A percentile compares a stretch with the other conserved stretches of the same genome.
Evolutionary conservation across 1,140 invertebrate genomes (phyloP).

Genomic region (Zaprionus tsacasi): DNA sequence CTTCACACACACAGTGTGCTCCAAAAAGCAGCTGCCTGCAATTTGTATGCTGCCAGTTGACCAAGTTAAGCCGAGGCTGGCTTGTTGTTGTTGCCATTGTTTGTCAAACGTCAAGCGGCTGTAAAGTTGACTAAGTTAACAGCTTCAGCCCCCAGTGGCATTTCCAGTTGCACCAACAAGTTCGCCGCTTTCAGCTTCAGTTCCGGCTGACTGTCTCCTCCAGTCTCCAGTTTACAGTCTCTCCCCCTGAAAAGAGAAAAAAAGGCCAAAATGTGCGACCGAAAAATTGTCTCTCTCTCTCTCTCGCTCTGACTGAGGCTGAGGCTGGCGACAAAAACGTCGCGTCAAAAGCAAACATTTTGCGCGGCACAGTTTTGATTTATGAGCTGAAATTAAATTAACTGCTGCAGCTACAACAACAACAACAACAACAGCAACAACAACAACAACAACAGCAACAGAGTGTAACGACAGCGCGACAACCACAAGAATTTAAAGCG

Average conservation of each 20-base stretch:
- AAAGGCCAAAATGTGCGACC: constrained; percentile 10
- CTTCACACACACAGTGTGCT: constrained; percentile 14
- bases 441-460: constrained; percentile 20
- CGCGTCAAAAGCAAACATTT: constrained; percentile 82
- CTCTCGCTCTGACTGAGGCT: neutral
- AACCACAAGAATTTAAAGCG: constrained; percentile 72
- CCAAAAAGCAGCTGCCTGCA: constrained; percentile 44
- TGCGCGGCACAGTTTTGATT: constrained; percentile 82
- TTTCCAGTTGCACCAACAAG: constrained; percentile 37
- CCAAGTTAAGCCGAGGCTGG: constrained; percentile 40
- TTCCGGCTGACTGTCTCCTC: constrained; percentile 7
- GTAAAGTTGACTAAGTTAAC: constrained; percentile 60
- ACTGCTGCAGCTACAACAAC: constrained; percentile 54
- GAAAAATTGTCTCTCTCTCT: constrained; percentile 56
- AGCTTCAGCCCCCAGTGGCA: constrained; percentile 39
- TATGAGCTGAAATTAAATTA: constrained; percentile 83
- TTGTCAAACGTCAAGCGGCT: constrained; percentile 72
- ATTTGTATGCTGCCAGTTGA: constrained; percentile 34
- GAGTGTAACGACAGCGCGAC: constrained; percentile 38
- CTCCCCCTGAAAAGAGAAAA: neutral
- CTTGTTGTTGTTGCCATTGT: constrained; percentile 50
- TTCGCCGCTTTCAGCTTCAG: constrained; percentile 23
- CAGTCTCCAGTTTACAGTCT: neutral
- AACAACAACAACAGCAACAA: constrained; percentile 30
- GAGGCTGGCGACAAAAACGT: constrained; percentile 73